phyloP scores from a whole-genome alignment of 1,140 invertebrate genomes.

The Neodiprion pinetum region DNA sequence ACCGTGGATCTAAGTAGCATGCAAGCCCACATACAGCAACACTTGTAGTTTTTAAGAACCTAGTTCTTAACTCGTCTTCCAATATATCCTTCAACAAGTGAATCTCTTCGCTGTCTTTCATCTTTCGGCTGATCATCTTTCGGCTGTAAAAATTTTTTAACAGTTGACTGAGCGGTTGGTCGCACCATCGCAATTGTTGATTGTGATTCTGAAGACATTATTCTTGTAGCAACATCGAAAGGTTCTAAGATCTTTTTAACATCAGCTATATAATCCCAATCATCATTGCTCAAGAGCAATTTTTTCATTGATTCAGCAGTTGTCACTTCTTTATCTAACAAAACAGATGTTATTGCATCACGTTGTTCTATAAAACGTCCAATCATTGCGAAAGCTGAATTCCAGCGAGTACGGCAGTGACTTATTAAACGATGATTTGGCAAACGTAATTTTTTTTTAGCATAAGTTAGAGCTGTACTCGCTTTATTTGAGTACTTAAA shows the following conservation, averaged over 20 bases:
- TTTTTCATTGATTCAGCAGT: no score
- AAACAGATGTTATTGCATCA: no score
- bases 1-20: no score
- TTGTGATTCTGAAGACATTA: slow-evolving; percentile 20
- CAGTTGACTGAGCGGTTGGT: slow-evolving; percentile 8
- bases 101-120: not conserved
- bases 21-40: no score
- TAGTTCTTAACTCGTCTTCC: not conserved
- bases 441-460: not conserved
- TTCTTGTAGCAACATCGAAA: slow-evolving; percentile 18
- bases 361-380: no score
- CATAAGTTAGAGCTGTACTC: not conserved
- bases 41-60: no score
- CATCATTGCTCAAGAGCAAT: not conserved
- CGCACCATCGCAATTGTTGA: slow-evolving; percentile 23
- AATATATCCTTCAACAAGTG: slow-evolving; percentile 10
- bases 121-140: not conserved
- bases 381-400: not conserved
- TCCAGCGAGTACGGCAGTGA: slow-evolving; percentile 13
- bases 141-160: slow-evolving; percentile 12
- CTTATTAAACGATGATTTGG: slow-evolving; percentile 17
- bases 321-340: no score
- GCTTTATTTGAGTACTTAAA: slow-evolving; percentile 21
- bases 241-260: slow-evolving; percentile 16
- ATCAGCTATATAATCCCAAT: slow-evolving; percentile 12